A percentile compares a stretch with the other conserved stretches of the same genome.
Conservation (phyloP, 1,140 invertebrate genomes). For the Cecropterus lyciades region DNA sequence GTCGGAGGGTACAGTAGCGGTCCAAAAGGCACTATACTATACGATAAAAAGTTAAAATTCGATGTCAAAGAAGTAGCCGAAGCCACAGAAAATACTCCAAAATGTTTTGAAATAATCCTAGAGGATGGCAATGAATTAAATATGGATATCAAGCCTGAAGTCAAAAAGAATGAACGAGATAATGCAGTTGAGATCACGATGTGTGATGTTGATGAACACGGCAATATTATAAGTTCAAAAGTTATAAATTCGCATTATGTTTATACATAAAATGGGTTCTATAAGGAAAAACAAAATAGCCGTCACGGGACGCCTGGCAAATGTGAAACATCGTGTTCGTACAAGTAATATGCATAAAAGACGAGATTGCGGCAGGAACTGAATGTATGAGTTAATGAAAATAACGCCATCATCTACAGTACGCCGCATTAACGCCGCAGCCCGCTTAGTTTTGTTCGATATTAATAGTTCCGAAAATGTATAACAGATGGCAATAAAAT, state of each 20-base stretch:
- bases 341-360: too few species aligned
- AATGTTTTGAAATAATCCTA: constrained; percentile 56
- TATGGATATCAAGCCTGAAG: not conserved
- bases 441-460: too few species aligned
- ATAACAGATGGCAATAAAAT: too few species aligned
- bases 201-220: constrained; percentile 71
- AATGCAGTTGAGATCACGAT: constrained; percentile 64
- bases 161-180: constrained; percentile 22
- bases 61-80: constrained; percentile 59
- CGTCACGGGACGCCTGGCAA: too few species aligned
- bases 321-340: too few species aligned
- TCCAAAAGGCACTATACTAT: constrained; percentile 63
- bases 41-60: constrained; percentile 65
- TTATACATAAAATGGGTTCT: constrained; percentile 5
- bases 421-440: too few species aligned
- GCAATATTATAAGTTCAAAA: constrained; percentile 68
- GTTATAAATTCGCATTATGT: constrained; percentile 56
- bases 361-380: too few species aligned
- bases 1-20: constrained; percentile 69
- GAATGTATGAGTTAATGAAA: too few species aligned
- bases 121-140: constrained; percentile 40
- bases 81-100: constrained; percentile 56
- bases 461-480: too few species aligned
- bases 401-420: too few species aligned
- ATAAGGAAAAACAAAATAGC: too few species aligned